Base-by-base conservation (phyloP, 2,113 vertebrate species). In the Sylvilagus bachmani region DNA sequence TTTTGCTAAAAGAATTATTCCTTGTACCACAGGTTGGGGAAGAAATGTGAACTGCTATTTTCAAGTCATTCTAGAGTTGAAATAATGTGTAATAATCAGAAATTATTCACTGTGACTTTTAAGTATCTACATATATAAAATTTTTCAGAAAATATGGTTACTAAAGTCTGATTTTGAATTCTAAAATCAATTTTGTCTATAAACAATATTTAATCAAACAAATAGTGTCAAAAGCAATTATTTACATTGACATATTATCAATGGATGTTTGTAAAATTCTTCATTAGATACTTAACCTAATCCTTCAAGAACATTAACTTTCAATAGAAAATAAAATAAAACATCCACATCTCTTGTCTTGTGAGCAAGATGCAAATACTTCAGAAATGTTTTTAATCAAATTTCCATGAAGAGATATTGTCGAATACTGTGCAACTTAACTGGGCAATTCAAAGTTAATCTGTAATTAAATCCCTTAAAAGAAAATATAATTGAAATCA, bases 401-500 rank as follows among this genome's bases (percentile, higher is more conserved):
- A 95, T 79, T 97, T 98, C 94, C 98, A 81, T 95, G 70, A 95
- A 96, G 83, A 90, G 64, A 87, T 94, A 92, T 93, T 73, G 36
- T 98, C 82, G 66, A 95, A 64, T 90, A 58, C 29, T 97, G 12
- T 58, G 55, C 38, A 94, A 67, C 31, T 97, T 98, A 93, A 85
- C 80, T 85, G 69, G 85, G 49, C 38, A 96, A 93, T 83, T 97
- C 86, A 97, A 98, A 98, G 97, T 91, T 87, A 96, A 92, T 69
- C 96, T 92, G 89, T 96, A 98, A 98, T 94, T 93, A 91, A 98
- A 96, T 89, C 80, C 80, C 1, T 78, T 92, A 89, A 95, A 97
- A 53, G 84, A 97, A 98, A 97, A 96, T 86, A 92, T 97, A 97
- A 75, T 97, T 97, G 94, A 92, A 95, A 96, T 98, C 96, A 97